Percentiles rank a stretch among this genome's conserved stretches.
These are phyloP conservation scores for Chloropsis hardwickii DNA, from an alignment of 2,113 vertebrate species.

Conservation along the genomic window DNA sequence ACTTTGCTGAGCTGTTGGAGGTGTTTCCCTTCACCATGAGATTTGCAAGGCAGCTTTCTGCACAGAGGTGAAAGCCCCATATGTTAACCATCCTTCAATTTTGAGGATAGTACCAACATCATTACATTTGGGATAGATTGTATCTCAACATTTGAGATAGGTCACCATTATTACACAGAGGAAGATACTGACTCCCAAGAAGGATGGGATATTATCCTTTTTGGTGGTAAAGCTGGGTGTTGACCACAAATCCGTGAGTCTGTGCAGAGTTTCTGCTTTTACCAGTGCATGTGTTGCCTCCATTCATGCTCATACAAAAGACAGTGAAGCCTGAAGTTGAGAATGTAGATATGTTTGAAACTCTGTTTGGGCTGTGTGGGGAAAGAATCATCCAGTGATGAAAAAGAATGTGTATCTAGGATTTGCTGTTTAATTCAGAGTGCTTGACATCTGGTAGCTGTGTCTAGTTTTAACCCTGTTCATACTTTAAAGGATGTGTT, in stretches of 20 bases:
- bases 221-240: not conserved
- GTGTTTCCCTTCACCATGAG: not conserved
- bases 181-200: not conserved
- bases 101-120: not conserved
- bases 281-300: not conserved
- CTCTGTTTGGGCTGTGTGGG: not conserved
- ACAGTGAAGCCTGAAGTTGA: not conserved
- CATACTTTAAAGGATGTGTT: not conserved
- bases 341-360: not conserved
- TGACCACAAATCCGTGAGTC: not conserved
- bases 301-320: accelerated
- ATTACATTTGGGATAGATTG: not conserved
- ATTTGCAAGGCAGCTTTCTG: not conserved
- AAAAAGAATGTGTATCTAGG: not conserved
- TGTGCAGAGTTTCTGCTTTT: not conserved
- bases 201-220: not conserved
- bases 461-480: not conserved
- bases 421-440: not conserved
- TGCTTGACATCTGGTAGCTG: not conserved
- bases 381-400: not conserved
- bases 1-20: not conserved
- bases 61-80: not conserved
- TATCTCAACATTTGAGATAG: not conserved
- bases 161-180: not conserved
- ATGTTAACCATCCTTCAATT: not conserved